Conservation (phyloP, 1,140 invertebrate genomes). For the Bilobella aurantiaca region DNA sequence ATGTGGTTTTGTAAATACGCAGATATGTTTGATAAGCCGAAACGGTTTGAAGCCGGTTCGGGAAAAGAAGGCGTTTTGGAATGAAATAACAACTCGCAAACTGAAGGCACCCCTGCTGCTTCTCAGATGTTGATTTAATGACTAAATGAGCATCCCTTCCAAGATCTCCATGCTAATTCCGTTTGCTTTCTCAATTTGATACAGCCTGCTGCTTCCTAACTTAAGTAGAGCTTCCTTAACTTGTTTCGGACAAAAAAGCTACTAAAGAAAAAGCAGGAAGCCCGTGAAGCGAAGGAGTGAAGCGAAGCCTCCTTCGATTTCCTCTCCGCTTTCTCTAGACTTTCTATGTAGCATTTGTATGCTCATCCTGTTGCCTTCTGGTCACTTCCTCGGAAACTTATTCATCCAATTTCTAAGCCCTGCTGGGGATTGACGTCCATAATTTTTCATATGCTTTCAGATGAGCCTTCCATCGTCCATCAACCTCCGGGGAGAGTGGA, state of each 20-base stretch:
- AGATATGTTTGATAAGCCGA: too few species aligned
- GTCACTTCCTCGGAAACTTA: neutral
- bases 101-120: neutral
- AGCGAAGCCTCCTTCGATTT: neutral
- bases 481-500: slow-evolving; percentile 54
- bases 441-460: slow-evolving; percentile 30
- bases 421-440: neutral
- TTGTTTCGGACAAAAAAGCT: too few species aligned
- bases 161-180: neutral
- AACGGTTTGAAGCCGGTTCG: slow-evolving; percentile 4
- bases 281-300: neutral
- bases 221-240: too few species aligned
- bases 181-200: neutral
- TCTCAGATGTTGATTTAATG: neutral
- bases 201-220: neutral
- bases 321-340: neutral
- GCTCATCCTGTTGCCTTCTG: too few species aligned
- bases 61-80: too few species aligned
- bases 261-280: neutral
- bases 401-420: neutral
- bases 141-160: neutral
- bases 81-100: neutral
- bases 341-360: neutral
- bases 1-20: too few species aligned
- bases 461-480: slow-evolving; percentile 36